These are phyloP conservation scores for Lepidurus packardi DNA, from an alignment of 1,140 invertebrate species.

Conservation along the genomic window DNA sequence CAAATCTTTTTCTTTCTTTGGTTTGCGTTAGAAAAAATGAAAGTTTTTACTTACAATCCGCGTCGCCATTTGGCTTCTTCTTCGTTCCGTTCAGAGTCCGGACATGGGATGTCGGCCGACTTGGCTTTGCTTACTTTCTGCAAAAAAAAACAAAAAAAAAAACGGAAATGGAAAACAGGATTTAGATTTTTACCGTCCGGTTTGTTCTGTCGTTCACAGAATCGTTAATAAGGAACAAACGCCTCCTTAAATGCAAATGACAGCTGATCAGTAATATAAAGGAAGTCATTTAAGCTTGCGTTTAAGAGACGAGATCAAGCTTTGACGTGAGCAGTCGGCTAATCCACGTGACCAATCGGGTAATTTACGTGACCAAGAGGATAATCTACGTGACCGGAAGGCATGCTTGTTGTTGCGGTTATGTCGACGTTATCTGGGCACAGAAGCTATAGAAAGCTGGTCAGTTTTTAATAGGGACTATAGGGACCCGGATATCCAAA, in stretches of 20 bases:
- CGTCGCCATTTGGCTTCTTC: background rate
- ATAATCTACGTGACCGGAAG: background rate
- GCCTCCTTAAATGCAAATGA: no score
- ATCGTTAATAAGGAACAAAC: background rate
- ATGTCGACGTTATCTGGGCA: background rate
- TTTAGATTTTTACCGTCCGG: background rate
- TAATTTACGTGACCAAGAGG: background rate
- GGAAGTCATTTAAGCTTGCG: no score
- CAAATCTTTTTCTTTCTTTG: no score
- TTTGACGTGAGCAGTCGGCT: no score
- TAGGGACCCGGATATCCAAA: background rate
- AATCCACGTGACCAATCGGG: no score
- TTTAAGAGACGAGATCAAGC: no score
- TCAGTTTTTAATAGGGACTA: background rate
- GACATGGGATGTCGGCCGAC: conserved; percentile 25
- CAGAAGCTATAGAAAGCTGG: background rate
- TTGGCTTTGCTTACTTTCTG: conserved; percentile 29
- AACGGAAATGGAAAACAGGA: background rate
- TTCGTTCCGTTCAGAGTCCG: background rate
- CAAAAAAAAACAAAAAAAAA: background rate
- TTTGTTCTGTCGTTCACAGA: background rate
- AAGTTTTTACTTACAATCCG: conserved; percentile 5
- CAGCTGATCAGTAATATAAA: no score
- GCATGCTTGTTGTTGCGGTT: background rate
- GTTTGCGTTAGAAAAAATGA: background rate